Evolutionary conservation across 2,888 invertebrate genomes (phyloP), one percentile per base, ranked within the genome.

Genomic region (Polyploca ridens): DNA sequence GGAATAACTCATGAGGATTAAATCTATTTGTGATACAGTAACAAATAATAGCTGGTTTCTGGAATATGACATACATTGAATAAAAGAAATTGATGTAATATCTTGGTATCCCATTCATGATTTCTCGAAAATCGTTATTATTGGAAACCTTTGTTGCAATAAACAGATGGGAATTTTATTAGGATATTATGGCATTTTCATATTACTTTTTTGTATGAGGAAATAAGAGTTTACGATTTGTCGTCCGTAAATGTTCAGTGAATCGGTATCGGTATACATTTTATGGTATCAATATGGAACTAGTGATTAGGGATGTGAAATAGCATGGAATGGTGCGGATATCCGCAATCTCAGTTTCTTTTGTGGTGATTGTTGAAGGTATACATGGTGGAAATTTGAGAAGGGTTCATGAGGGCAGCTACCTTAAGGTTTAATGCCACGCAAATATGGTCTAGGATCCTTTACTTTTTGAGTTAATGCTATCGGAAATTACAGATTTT

Each of bases 71-170:
- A 27, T 27, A 27, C 27, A 27, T 27, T 27, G 27, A 27, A 27
- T 27, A 44, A 3, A 14, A 3, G 44, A 44, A 44, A 14, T 44
- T 44, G 41, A 41, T 41, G 10, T 41, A 10, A 8, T 10, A 41
- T 41, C 3, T 3, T 44, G 14, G 27, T 46, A n/a, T 46, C n/a
- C 6, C n/a, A 46, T n/a, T 46, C n/a, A 46, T n/a, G 14, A 46
- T 46, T 46, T 10, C n/a, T n/a, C 10, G 16, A 49, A 54, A 19
- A 54, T 3, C 19, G 10, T 54, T 54, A 19, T 54, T 54, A 54
- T 54, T 54, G n/a, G 46, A 49, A 16, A 8, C 54, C 19, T 54
- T 54, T 54, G 16, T 54, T 54, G 54, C 54, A 54, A 54, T 54
- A 54, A 54, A 19, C n/a, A 54, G 19, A 54, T 2, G 54, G 19